Evolutionary conservation across 2,797 vertebrate genomes (phyloP).

Genomic region (Adelosebastes latens): DNA sequence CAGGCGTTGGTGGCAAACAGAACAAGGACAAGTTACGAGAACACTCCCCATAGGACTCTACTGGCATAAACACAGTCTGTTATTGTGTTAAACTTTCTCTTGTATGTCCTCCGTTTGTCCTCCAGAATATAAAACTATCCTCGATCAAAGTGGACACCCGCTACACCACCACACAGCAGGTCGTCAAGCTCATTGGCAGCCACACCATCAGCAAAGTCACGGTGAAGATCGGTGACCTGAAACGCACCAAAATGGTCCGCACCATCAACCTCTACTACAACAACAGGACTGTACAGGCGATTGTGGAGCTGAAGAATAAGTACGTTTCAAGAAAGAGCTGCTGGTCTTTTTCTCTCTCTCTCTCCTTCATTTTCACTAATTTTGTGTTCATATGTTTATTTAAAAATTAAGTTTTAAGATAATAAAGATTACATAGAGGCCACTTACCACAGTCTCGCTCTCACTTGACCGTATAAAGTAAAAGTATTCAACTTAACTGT

Average conservation of each 20-base stretch:
- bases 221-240: constrained; percentile 97
- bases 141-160: constrained; percentile 99
- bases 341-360: not conserved
- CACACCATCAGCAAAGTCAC: constrained; percentile 99
- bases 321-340: constrained; percentile 67
- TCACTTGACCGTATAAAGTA: not conserved
- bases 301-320: constrained; percentile 99
- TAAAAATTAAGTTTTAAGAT: not conserved
- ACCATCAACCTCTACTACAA: constrained; percentile 99
- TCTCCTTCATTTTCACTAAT: not conserved
- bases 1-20: not conserved
- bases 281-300: constrained; percentile 98
- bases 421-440: not conserved
- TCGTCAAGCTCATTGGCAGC: constrained; percentile 98
- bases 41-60: not conserved
- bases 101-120: constrained; percentile 5
- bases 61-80: not conserved
- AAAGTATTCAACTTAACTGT: not conserved
- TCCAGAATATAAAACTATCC: constrained; percentile 97
- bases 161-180: constrained; percentile 99
- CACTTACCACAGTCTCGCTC: not conserved
- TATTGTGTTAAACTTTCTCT: not conserved
- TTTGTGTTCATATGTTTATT: not conserved
- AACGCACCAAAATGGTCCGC: constrained; percentile 98
- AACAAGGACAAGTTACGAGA: not conserved